Evolutionary conservation across 2,113 vertebrate species (phyloP), one percentile per base, ranked within the genome.

Genomic region (Paraplagusia blochii): DNA sequence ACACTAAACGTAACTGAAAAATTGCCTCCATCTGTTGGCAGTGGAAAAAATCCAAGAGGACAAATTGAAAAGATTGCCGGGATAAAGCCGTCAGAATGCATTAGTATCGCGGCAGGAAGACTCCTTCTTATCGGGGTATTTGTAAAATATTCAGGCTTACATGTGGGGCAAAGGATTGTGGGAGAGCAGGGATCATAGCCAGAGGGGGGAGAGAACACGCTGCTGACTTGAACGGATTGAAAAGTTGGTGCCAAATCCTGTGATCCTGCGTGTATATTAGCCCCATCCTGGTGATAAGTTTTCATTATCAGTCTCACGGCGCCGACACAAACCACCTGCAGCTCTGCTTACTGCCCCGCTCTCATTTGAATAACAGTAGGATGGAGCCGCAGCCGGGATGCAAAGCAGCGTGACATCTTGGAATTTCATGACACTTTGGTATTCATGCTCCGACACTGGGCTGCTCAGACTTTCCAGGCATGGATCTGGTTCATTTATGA

Each of bases 41-140:
- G 57, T 61, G 70, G 67, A 63, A 75, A 72, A 74, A 74, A 83
- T 77, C 52, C 3, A 64, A 79, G 69, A 63, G 77, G 80, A 87
- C 83, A 79, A 87, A 86, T 85, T 88, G 83, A 86, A 83, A 85
- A 88, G 79, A 88, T 87, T 84, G 76, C 59, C n/a, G 63, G 82
- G 83, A 86, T 89, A 84, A 87, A 87, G 67, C 70, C 56, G 68
- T 82, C 86, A 68, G 57, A 53, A 64, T 58, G 78, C 82, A 84
- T 89, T 85, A 83, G 80, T 34, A 58, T 85, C 54, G 63, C 36
- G 18, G 72, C 57, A 60, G 76, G 70, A 74, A 44, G 73, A 76
- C 71, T 58, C 66, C 60, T 74, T 74, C 74, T 85, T 77, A 82
- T 85, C 71, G 2, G 73, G 58, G 44, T 63, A 61, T 81, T 79